These are phyloP conservation scores for Muntiacus muntjak DNA, from an alignment of 2,113 vertebrate genomes.

Conservation along the genomic window DNA sequence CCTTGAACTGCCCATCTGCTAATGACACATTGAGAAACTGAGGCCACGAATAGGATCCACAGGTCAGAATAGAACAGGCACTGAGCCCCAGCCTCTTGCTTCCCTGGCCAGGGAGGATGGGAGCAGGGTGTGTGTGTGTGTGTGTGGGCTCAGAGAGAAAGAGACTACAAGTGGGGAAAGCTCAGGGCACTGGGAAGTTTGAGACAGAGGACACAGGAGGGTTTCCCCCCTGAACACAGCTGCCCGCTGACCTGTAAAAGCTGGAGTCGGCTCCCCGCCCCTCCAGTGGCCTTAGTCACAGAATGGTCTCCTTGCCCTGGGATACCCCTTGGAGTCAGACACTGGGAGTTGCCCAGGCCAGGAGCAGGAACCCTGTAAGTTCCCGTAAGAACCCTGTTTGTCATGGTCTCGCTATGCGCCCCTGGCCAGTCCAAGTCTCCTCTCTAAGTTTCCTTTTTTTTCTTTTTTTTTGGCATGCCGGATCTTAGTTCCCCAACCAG, in stretches of 20 bases:
- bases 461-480: not conserved
- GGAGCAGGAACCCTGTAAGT: not conserved
- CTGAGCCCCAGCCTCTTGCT: not conserved
- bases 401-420: not conserved
- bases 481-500: not conserved
- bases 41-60: not conserved
- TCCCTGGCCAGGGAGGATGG: not conserved
- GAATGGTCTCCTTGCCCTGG: not conserved
- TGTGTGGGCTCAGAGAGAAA: not conserved
- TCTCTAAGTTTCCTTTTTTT: not conserved
- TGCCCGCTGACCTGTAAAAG: not conserved
- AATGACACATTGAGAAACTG: not conserved
- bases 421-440: not conserved
- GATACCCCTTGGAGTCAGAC: not conserved
- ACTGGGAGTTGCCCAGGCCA: not conserved
- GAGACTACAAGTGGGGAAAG: not conserved
- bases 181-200: not conserved
- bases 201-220: not conserved
- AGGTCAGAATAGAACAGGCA: not conserved
- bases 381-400: not conserved
- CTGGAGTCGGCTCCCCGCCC: not conserved
- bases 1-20: not conserved
- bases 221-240: not conserved
- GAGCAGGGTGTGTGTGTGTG: too few relatives aligned
- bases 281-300: not conserved